Base-by-base conservation (phyloP, 64 coral and sea anemone genomes). In the Montipora cactus region DNA sequence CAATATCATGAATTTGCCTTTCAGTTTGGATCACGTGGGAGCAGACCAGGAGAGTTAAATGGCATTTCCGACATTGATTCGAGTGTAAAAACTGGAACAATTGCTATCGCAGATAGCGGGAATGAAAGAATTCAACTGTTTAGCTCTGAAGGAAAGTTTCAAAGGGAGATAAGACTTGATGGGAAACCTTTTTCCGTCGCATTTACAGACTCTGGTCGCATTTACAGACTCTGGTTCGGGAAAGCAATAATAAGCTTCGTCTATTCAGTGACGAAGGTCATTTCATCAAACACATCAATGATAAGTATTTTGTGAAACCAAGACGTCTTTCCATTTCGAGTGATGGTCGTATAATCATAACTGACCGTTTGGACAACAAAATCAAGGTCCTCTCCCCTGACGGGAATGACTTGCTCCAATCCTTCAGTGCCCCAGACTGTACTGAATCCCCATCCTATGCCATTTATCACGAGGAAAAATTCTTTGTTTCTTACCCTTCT, bases 401-500 rank as follows among this genome's bases (percentile, higher is more conserved):
- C 37, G 37, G 37, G 37, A 37, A 37, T 37, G 37, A 37, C 37
- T 37, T 37, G 37, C 1, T 37, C 37, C 37, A 37, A 37, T 37
- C 37, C 37, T 37, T 37, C 37, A 37, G 37, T 37, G 37, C 37
- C 37, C 75, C 4, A 18, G 47, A 20, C 79, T 53, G 16, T 37
- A 37, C 37, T 0, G 49, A 50, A 8, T 59, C 5, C 6, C 87
- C 87, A 15, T 19, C 9, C 1, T 77, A 57, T 18, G 47, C 76
- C 3, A 20, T 76, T 25, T n/a, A 89, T 77, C 20, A 75, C 49
- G 13, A 89, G 19, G 74, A 44, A 13, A 78, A 44, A 16, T 89
- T 61, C 74, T 89, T 89, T 75, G 25, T 89, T 5, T 77, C 71
- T 44, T 89, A 77, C 66, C 15, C 37, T 37, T 37, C 37, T 37